Evolutionary conservation across 2,888 invertebrate species (phyloP), one percentile per base, ranked within the genome.

Genomic region (Merodon equestris): DNA sequence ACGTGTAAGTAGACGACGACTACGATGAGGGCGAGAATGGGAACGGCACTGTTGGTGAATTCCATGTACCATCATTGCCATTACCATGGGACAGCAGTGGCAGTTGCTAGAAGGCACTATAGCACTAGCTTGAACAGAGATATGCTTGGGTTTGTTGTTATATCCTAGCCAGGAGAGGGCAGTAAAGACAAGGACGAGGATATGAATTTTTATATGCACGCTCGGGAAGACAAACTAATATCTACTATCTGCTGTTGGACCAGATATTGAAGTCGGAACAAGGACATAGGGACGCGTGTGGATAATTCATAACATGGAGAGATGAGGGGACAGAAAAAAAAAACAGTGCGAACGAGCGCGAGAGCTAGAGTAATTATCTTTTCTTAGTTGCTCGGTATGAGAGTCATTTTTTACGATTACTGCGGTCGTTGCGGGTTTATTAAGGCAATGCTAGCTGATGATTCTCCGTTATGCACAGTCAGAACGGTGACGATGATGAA

Each of bases 331-430:
- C n/a, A 27, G 7, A 27, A 27, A 27, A 27, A 4, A 27, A 27
- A 27, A 27, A 27, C 27, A 27, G 27, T 27, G 27, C 27, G 27
- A 27, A 27, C 27, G 27, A 27, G 27, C 7, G 7, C 3, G 7
- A 27, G 27, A 2, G 27, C 3, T 2, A 53, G 68, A 64, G 73
- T 79, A 79, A 79, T 79, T 73, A 79, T 68, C 67, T 68, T 73
- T 73, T 18, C 63, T 48, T 60, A 53, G 76, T 57, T 53, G 44
- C 1, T 17, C 1, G 73, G 63, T 60, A 40, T 50, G 63, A 50
- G 67, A 38, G 73, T 79, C 57, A 79, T 68, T 73, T 73, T 79
- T 79, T 76, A 60, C 68, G 68, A 79, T 79, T 73, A 73, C 73
- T 58, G 58, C 53, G 53, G 67, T 63, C 57, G 63, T 51, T 14